Base-by-base conservation (phyloP, 1,140 invertebrate species). In the Heliconius hewitsoni region DNA sequence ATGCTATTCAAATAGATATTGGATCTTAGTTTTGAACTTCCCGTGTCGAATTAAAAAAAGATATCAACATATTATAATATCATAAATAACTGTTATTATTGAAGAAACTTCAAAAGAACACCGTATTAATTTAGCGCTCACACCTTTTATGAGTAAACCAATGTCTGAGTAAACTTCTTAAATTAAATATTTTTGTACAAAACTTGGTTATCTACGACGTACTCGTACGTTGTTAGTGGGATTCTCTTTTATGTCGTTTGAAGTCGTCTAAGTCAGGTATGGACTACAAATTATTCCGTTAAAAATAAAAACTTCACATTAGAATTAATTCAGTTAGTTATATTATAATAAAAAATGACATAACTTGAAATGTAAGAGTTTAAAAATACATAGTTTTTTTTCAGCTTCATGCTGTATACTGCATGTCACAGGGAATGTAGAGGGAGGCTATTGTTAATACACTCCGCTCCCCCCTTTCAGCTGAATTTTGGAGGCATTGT, bases 151-250 rank as follows among this genome's bases (percentile, higher is more conserved):
- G 9, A 30, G 60, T 66, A 30, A 57, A 57, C 55, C 60, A 66
- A 11, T 60, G 60, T 11, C 11, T 30, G 23, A 30, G 27, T 66
- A 60, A 60, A 30, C 27, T 66, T 66, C n/a, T 23, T 57, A 23
- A 57, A 57, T 57, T 57, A 57, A 66, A 23, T 66, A 27, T 66
- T 66, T 66, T 66, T 66, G n/a, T 66, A 66, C 23, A 66, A 46
- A 30, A 27, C 27, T 66, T 66, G 1, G 27, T 23, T 60, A 23
- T 60, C 60, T 66, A 8, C 55, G 8, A 23, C 55, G 55, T 66
- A 66, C 60, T 11, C 55, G 55, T 66, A 66, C 60, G 23, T 66
- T 30, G 23, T 66, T 66, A 30, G 60, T 16, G 27, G 60, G 11
- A 66, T 30, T 27, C n/a, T 66, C 27, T 30, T 66, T 66, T 66